Percentiles rank a stretch among this genome's conserved stretches.
phyloP scores from a whole-genome alignment of 2,888 invertebrate genomes.

The Pollenia griseotomentosa region DNA sequence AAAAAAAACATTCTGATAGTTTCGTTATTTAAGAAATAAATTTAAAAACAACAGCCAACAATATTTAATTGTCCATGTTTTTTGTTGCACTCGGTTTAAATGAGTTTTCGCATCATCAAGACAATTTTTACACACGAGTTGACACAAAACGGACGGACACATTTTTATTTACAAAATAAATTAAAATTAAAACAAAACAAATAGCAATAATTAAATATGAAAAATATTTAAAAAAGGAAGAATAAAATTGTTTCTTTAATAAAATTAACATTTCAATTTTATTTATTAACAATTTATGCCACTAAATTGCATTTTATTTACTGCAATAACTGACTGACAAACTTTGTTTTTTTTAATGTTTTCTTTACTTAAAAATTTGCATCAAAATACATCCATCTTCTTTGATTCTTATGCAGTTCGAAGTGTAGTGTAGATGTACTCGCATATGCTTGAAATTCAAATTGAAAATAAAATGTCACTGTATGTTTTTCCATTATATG shows the following conservation, averaged over 20 bases:
- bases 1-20: slow-evolving; percentile 7
- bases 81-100: not conserved
- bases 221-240: slow-evolving; percentile 26
- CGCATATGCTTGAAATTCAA: slow-evolving; percentile 27
- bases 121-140: slow-evolving; percentile 40
- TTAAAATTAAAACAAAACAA: not conserved
- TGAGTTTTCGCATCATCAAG: slow-evolving; percentile 3
- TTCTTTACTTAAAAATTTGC: slow-evolving; percentile 40
- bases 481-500: slow-evolving; percentile 11
- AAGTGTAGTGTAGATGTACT: not conserved
- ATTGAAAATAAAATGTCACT: slow-evolving; percentile 52
- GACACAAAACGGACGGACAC: slow-evolving; percentile 13
- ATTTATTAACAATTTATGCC: slow-evolving; percentile 72
- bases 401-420: slow-evolving; percentile 39
- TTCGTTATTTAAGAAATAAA: slow-evolving; percentile 32
- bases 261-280: slow-evolving; percentile 62
- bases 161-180: slow-evolving; percentile 20
- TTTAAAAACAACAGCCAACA: not conserved
- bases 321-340: slow-evolving; percentile 43
- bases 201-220: slow-evolving; percentile 56
- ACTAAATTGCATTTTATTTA: slow-evolving; percentile 72
- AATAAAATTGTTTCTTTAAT: slow-evolving; percentile 37
- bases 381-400: slow-evolving; percentile 47
- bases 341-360: slow-evolving; percentile 26
- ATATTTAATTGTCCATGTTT: not conserved